These are phyloP conservation scores for Prorops nasuta DNA, from an alignment of 1,140 invertebrate genomes.

Conservation along the genomic window DNA sequence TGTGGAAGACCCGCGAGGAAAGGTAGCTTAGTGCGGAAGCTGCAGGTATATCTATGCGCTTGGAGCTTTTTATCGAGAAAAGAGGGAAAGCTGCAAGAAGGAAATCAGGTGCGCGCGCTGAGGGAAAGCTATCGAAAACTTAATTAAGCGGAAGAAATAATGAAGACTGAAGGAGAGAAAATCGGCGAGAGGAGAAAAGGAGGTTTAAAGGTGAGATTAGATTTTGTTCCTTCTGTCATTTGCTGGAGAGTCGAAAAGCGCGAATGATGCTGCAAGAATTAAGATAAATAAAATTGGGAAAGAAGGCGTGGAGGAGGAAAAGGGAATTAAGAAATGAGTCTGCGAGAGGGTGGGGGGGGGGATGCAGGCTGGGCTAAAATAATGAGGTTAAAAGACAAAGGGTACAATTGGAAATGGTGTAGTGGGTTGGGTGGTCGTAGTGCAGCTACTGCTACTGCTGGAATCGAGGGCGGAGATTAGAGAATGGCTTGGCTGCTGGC, in stretches of 20 bases:
- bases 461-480: slow-evolving; percentile 27
- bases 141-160: background rate
- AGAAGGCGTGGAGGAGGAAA: background rate
- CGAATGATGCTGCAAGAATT: too few species aligned
- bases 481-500: slow-evolving; percentile 40
- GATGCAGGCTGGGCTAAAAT: background rate
- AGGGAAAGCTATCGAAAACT: too few species aligned
- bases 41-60: too few species aligned
- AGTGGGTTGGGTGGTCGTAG: background rate
- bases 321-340: background rate
- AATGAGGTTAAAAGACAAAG: background rate
- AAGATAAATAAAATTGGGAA: background rate
- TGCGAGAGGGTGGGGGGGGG: background rate
- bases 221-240: too few species aligned
- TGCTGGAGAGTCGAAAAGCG: too few species aligned
- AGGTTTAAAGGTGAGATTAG: too few species aligned
- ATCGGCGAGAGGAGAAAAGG: slow-evolving; percentile 1
- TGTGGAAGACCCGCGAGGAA: too few species aligned
- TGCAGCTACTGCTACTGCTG: too few species aligned
- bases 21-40: too few species aligned
- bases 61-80: too few species aligned
- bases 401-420: background rate
- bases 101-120: too few species aligned
- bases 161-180: background rate
- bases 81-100: too few species aligned